phyloP scores from a whole-genome alignment of 2,113 vertebrate genomes.

The Tragulus kanchil region DNA sequence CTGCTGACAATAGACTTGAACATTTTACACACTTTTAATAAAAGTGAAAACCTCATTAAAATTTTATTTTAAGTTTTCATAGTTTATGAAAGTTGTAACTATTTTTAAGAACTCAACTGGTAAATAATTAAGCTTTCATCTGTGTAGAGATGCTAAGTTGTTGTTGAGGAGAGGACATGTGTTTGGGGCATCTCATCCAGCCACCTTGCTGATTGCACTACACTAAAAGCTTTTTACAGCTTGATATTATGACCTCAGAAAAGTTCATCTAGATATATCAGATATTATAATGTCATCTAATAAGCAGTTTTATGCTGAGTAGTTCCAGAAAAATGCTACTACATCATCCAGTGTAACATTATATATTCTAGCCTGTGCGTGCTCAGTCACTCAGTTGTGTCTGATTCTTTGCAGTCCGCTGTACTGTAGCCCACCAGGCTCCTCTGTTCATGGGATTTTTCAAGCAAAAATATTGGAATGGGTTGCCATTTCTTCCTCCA shows the following conservation, averaged over 20 bases:
- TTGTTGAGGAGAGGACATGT: not conserved
- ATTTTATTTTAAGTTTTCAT: constrained; percentile 22
- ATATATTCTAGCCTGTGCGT: not conserved
- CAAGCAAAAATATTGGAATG: not conserved
- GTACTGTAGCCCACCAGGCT: not conserved
- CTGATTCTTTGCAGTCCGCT: not conserved
- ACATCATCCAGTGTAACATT: not conserved
- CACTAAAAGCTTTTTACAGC: not conserved
- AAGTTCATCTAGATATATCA: not conserved
- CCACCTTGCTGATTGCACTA: not conserved
- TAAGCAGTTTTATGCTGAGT: not conserved
- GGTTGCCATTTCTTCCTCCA: not conserved
- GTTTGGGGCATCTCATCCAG: not conserved
- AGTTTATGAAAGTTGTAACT: not conserved
- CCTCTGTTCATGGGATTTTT: not conserved
- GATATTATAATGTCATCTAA: not conserved
- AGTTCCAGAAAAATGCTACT: not conserved
- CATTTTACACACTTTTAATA: not conserved
- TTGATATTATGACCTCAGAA: not conserved
- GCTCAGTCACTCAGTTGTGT: not conserved
- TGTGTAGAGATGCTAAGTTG: not conserved
- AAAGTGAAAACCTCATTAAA: not conserved
- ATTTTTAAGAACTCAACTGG: not conserved
- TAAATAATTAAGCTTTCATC: not conserved
- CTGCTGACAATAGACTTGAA: not conserved